These are phyloP conservation scores for Perithous albicinctus DNA, from an alignment of 2,888 invertebrate species.

Conservation along the genomic window DNA sequence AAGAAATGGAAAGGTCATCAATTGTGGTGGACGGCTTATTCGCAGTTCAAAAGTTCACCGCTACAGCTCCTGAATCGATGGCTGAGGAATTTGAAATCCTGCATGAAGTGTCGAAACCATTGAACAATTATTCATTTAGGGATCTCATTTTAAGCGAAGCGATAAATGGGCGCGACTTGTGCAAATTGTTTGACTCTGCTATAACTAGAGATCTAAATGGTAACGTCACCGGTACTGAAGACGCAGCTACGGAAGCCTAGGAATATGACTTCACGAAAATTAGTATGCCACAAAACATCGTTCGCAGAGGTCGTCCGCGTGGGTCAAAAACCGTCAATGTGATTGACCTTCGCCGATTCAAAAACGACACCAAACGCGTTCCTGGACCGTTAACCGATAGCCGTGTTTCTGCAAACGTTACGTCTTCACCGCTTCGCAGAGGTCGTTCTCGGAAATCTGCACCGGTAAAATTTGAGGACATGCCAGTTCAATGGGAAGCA, in stretches of 20 bases:
- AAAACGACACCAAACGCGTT: too few relatives aligned
- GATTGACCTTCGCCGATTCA: background rate
- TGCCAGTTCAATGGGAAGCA: background rate
- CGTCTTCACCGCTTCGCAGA: background rate
- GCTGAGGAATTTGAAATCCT: too few relatives aligned
- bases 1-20: background rate
- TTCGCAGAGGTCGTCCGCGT: constrained; percentile 1
- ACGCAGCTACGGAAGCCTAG: background rate
- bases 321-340: background rate
- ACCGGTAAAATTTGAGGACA: background rate
- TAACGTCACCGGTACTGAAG: background rate
- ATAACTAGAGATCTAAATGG: background rate
- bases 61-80: background rate
- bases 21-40: background rate
- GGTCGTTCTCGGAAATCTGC: background rate
- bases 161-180: background rate
- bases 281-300: background rate
- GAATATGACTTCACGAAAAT: background rate
- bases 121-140: too few relatives aligned
- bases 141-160: background rate
- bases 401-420: background rate
- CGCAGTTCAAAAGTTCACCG: background rate
- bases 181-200: background rate
- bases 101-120: too few relatives aligned
- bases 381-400: background rate